These are phyloP conservation scores for Perognathus longimembris DNA, from an alignment of 2,113 vertebrate genomes.

Conservation along the genomic window DNA sequence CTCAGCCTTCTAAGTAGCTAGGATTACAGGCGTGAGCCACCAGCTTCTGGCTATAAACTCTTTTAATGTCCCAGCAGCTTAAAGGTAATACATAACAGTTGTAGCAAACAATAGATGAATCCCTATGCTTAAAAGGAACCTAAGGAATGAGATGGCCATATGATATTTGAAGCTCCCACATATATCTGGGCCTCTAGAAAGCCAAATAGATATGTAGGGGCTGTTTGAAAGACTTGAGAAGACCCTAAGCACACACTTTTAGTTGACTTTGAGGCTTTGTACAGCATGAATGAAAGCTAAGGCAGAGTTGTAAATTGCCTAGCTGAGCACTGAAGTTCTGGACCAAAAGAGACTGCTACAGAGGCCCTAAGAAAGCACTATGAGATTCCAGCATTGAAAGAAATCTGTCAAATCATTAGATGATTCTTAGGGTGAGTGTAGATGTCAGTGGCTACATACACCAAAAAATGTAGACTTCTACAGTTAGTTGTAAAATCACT, in stretches of 20 bases:
- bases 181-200: background rate
- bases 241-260: background rate
- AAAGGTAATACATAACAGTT: constrained; percentile 1
- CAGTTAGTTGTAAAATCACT: background rate
- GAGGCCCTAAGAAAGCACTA: too few relatives aligned
- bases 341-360: background rate
- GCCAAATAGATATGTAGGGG: background rate
- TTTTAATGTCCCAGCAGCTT: constrained; percentile 19
- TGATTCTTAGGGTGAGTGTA: constrained; percentile 1
- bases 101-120: constrained; percentile 4
- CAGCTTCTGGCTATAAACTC: too few relatives aligned
- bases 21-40: too few relatives aligned
- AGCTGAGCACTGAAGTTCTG: constrained; percentile 7
- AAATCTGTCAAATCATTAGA: background rate
- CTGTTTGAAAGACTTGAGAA: constrained; percentile 17
- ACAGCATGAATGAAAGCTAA: constrained; percentile 25
- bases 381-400: background rate
- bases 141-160: background rate
- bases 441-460: background rate
- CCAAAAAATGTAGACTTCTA: constrained; percentile 3
- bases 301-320: background rate
- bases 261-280: background rate
- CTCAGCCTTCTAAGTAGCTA: too few relatives aligned
- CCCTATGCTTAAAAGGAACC: constrained; percentile 7
- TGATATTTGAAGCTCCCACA: background rate